These are phyloP conservation scores for Brachypodius melanocephalos DNA, from an alignment of 2,113 vertebrate genomes.

Conservation along the genomic window DNA sequence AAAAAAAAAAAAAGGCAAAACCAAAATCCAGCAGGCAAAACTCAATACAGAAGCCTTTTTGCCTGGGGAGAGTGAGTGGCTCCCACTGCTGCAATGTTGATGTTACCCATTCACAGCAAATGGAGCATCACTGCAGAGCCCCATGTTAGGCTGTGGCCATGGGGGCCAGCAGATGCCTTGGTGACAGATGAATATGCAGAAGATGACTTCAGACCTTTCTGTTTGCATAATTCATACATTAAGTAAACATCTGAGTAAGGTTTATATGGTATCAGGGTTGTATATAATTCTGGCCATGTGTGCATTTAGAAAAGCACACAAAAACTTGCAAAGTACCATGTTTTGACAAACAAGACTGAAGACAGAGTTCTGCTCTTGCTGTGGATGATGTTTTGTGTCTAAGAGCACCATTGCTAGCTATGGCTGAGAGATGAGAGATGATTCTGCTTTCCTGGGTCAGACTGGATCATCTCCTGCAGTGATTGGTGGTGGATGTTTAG, in stretches of 20 bases:
- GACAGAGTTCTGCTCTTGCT: not conserved
- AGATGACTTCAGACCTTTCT: not conserved
- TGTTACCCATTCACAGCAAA: not conserved
- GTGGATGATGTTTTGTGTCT: not conserved
- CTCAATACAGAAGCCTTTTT: not conserved
- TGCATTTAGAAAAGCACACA: not conserved
- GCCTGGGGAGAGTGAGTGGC: not conserved
- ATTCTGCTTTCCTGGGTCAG: not conserved
- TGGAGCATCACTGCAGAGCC: not conserved
- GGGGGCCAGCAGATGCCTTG: not conserved
- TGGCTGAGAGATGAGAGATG: not conserved
- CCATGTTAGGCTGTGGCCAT: rapidly evolving
- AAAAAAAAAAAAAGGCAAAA: not conserved
- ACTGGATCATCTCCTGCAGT: not conserved
- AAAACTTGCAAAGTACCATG: not conserved
- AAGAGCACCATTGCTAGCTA: not conserved
- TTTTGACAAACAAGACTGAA: not conserved
- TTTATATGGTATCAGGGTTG: not conserved
- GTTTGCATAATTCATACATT: not conserved
- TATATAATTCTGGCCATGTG: not conserved
- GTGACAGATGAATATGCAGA: not conserved
- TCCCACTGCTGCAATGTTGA: not conserved
- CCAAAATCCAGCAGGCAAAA: not conserved
- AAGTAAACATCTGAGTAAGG: not conserved
- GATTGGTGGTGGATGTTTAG: not conserved